These are phyloP conservation scores for Caenorhabditis zanzibari DNA, from an alignment of 2,888 invertebrate genomes.

Conservation along the genomic window DNA sequence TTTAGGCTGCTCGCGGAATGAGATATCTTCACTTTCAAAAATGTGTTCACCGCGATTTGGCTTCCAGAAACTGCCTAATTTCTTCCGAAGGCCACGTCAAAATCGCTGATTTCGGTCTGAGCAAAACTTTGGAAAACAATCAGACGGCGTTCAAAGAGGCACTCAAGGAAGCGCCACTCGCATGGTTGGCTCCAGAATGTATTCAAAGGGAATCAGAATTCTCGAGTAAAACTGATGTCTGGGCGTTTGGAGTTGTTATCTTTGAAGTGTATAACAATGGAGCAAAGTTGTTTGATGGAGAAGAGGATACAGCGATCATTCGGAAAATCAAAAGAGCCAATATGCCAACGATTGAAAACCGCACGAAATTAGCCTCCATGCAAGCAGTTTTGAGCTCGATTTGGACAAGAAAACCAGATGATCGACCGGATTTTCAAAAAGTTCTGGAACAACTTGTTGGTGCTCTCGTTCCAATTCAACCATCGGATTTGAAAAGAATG, in stretches of 20 bases:
- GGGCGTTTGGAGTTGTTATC: slow-evolving; percentile 76
- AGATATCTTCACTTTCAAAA: slow-evolving; percentile 90
- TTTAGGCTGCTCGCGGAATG: slow-evolving; percentile 89
- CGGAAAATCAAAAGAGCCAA: slow-evolving; percentile 67
- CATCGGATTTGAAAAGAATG: slow-evolving; percentile 50
- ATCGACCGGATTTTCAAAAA: slow-evolving; percentile 58
- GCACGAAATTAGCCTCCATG: slow-evolving; percentile 59
- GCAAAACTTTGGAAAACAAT: slow-evolving; percentile 51
- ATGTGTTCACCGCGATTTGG: slow-evolving; percentile 92
- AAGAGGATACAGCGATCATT: slow-evolving; percentile 65
- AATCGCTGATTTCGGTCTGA: slow-evolving; percentile 83
- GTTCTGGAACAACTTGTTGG: slow-evolving; percentile 55
- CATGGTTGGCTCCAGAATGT: slow-evolving; percentile 78
- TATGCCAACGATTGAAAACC: slow-evolving; percentile 70
- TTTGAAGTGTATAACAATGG: slow-evolving; percentile 72
- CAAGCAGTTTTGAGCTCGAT: slow-evolving; percentile 47
- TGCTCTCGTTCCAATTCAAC: slow-evolving; percentile 23
- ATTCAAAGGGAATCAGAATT: slow-evolving; percentile 69
- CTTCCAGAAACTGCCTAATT: slow-evolving; percentile 90
- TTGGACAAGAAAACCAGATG: slow-evolving; percentile 62
- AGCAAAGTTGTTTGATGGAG: slow-evolving; percentile 66
- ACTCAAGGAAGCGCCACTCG: slow-evolving; percentile 61
- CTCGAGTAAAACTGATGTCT: slow-evolving; percentile 74
- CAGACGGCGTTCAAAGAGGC: slow-evolving; percentile 59
- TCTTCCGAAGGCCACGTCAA: slow-evolving; percentile 76